Evolutionary conservation across 2,113 vertebrate species (phyloP).

Genomic region (Cynoglossus semilaevis): DNA sequence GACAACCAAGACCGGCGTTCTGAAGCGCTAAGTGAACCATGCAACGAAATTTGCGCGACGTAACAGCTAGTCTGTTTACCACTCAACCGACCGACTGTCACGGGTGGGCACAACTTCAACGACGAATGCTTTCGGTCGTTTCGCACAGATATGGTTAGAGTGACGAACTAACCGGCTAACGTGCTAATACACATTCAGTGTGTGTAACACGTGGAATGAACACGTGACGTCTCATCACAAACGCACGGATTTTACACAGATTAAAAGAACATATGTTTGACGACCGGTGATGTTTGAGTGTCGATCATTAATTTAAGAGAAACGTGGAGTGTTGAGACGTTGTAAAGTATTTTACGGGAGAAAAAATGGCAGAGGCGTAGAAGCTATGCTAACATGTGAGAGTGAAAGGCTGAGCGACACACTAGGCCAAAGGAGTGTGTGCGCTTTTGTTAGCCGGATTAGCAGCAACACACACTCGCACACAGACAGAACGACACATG

Average conservation of each 20-base stretch:
- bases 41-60: conserved; percentile 2
- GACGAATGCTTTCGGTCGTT: fast-evolving
- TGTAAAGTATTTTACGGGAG: background rate
- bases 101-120: too few relatives aligned
- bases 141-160: background rate
- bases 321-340: background rate
- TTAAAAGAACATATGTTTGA: conserved; percentile 15
- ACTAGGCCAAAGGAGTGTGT: conserved; percentile 51
- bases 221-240: conserved; percentile 76
- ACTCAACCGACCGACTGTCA: background rate
- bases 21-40: too few relatives aligned
- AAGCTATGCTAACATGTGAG: conserved; percentile 49
- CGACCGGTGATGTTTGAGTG: fast-evolving
- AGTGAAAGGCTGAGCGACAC: conserved; percentile 31
- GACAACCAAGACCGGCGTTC: background rate
- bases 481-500: too few relatives aligned
- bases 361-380: background rate
- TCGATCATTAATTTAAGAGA: fast-evolving
- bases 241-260: conserved; percentile 23
- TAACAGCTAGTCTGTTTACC: conserved; percentile 14
- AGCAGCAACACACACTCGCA: conserved; percentile 15
- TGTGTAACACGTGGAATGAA: conserved; percentile 76
- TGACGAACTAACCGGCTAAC: conserved; percentile 15
- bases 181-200: conserved; percentile 52
- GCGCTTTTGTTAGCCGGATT: conserved; percentile 66